Conservation (phyloP, 2,797 vertebrate genomes). For the Molothrus ater region DNA sequence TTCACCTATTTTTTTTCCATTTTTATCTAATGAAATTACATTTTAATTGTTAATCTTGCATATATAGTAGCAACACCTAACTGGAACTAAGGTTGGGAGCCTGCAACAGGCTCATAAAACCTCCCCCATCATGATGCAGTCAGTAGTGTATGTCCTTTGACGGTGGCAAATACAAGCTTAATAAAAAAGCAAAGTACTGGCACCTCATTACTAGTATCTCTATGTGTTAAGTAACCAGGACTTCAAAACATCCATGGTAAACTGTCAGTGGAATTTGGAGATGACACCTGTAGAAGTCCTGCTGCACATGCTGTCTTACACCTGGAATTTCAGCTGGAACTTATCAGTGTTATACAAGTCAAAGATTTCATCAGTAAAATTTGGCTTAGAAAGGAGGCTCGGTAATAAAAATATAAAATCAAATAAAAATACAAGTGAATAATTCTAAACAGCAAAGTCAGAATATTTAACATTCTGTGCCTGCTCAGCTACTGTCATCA, state of each 20-base stretch:
- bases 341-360: neutral
- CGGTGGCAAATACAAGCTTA: neutral
- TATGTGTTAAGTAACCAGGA: neutral
- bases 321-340: neutral
- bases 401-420: neutral
- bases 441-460: neutral
- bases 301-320: neutral
- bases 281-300: neutral
- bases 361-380: neutral
- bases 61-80: neutral
- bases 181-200: neutral
- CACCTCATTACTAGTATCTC: neutral
- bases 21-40: neutral
- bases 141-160: neutral
- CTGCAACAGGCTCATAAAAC: neutral
- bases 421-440: neutral
- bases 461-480: neutral
- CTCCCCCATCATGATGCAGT: neutral
- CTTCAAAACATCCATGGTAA: neutral
- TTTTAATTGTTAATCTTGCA: neutral
- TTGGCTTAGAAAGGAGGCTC: neutral
- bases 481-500: neutral
- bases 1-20: neutral
- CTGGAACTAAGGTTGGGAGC: neutral
- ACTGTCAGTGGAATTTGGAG: neutral